Conservation (phyloP, 1,140 invertebrate genomes). For the Episyrphus balteatus region DNA sequence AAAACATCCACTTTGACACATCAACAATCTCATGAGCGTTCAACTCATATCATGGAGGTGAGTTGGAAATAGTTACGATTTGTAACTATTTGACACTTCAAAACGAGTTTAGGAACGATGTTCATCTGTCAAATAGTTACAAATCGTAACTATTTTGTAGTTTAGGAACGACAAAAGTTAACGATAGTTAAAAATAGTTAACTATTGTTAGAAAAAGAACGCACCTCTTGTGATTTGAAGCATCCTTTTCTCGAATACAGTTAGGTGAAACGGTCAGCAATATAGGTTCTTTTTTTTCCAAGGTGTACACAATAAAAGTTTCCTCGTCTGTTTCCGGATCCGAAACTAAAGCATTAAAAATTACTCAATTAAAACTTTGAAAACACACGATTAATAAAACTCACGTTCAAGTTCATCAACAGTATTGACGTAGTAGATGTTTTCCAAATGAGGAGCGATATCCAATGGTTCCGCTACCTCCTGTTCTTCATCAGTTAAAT, state of each 20-base stretch:
- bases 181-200: too few species aligned
- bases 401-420: slow-evolving; percentile 13
- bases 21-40: too few species aligned
- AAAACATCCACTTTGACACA: too few species aligned
- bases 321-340: slow-evolving; percentile 31
- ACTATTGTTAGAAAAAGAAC: too few species aligned
- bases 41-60: too few species aligned
- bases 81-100: too few species aligned
- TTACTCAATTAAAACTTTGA: background rate
- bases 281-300: slow-evolving; percentile 18
- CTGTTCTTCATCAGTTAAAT: background rate
- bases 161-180: too few species aligned
- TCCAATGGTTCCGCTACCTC: background rate
- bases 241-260: slow-evolving; percentile 33
- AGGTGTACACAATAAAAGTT: slow-evolving; percentile 23
- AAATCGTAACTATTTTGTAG: too few species aligned
- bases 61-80: too few species aligned
- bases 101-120: too few species aligned
- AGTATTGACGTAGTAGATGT: slow-evolving; percentile 12
- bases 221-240: slow-evolving; percentile 24
- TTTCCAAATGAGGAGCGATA: slow-evolving; percentile 10
- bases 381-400: background rate
- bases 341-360: slow-evolving; percentile 17
- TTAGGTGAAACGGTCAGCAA: slow-evolving; percentile 30
- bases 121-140: too few species aligned